Base-by-base conservation (phyloP, 2,113 vertebrate species). In the Lycocorax pyrrhopterus region DNA sequence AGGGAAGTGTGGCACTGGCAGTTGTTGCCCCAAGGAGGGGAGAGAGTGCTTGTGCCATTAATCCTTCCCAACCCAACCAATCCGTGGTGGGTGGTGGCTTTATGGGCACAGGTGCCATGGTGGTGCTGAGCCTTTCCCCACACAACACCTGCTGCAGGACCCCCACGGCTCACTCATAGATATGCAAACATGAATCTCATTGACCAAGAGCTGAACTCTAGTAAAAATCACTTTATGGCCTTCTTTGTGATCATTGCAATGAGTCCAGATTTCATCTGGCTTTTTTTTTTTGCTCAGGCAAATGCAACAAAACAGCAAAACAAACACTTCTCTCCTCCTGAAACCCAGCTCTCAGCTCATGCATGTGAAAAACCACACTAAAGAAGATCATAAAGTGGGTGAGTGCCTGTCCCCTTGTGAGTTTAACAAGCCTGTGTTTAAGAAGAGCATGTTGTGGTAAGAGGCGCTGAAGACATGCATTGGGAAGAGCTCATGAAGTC, bases 171-270 rank as follows among this genome's bases (percentile, higher is more conserved):
- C 46, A 0, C 44, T 59, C 78, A 76, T 55, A 32, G 74, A 93
- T 47, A 47, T 86, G 88, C 79, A 90, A 92, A 49, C 88, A 90
- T 68, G 92, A 96, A 95, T 96, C 84, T 96, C 87, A 95, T 93
- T 96, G 93, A 95, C 94, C 93, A 94, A 41, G 64, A 68, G 64
- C 35, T 96, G 94, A 97, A 93, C 94, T 92, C 95, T 49, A 64
- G 85, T 94, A 89, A 96, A 96, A 96, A 86, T 92, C 83, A 41
- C 90, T 94, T 96, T 93, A 94, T 86, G 85, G 72, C 63, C n/a
- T 7, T 25, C 92, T 89, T 94, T 88, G 79, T 88, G 85, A 90
- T 63, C 85, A 41, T 73, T 47, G 59, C 82, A 85, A 62, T 76
- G 78, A 92, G 86, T 74, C 44, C 43, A 59, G 43, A 59, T 90